A percentile compares a stretch with the other conserved stretches of the same genome.
Evolutionary conservation across 1,140 invertebrate genomes (phyloP).

Genomic region (Drosophila tsacasi): DNA sequence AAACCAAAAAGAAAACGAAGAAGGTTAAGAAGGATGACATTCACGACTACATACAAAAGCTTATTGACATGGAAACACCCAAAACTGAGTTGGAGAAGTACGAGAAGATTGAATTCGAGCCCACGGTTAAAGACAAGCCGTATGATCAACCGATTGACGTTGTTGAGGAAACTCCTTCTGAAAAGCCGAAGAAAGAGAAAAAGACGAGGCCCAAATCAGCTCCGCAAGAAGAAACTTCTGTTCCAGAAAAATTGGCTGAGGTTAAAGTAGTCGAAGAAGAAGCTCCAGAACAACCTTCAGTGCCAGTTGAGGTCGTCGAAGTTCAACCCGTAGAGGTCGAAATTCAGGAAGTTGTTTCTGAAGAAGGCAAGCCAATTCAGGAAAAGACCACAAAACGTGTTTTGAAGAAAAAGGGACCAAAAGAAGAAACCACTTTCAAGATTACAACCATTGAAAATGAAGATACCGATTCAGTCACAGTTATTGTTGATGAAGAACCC

Average conservation of each 20-base stretch:
- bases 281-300: constrained; percentile 22
- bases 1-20: constrained; percentile 70
- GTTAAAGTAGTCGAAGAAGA: constrained; percentile 64
- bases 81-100: constrained; percentile 81
- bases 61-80: constrained; percentile 79
- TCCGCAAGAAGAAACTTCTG: constrained; percentile 11
- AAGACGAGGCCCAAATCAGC: constrained; percentile 44
- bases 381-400: constrained; percentile 84
- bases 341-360: constrained; percentile 61
- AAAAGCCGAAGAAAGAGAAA: constrained; percentile 64
- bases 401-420: constrained; percentile 82
- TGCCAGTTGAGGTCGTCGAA: constrained; percentile 65
- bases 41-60: constrained; percentile 78
- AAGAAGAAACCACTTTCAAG: constrained; percentile 84
- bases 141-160: constrained; percentile 47
- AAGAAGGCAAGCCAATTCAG: constrained; percentile 71
- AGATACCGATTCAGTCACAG: constrained; percentile 71
- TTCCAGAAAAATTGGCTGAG: constrained; percentile 46
- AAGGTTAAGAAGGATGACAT: constrained; percentile 77
- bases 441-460: constrained; percentile 85
- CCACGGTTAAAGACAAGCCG: constrained; percentile 63
- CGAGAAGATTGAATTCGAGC: constrained; percentile 80
- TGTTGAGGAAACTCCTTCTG: constrained; percentile 36
- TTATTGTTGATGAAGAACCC: constrained; percentile 73
- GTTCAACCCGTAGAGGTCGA: constrained; percentile 66